A percentile compares a stretch with the other conserved stretches of the same genome.
phyloP scores from a whole-genome alignment of 2,888 invertebrate genomes.

The Cheilosia urbana region DNA sequence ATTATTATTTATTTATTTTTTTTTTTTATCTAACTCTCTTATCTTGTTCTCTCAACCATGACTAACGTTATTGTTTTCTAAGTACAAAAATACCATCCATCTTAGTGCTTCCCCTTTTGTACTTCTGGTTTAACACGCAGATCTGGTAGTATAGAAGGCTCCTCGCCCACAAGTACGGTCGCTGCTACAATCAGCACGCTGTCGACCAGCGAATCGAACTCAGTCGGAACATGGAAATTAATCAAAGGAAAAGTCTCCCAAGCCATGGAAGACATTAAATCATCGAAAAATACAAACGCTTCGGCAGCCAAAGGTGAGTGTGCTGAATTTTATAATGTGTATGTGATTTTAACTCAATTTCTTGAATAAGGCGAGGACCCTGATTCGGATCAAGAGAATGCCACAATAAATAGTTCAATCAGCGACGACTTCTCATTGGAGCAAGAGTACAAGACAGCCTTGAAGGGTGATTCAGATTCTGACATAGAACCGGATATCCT shows the following conservation, averaged over 20 bases:
- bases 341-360: background rate
- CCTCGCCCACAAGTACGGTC: conserved; percentile 79
- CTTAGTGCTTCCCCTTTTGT: conserved; percentile 3
- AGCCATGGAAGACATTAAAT: conserved; percentile 83
- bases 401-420: conserved; percentile 79
- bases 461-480: conserved; percentile 79
- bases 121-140: conserved; percentile 73
- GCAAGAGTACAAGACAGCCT: conserved; percentile 72
- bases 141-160: conserved; percentile 82
- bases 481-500: conserved; percentile 80
- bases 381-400: conserved; percentile 82
- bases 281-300: conserved; percentile 79
- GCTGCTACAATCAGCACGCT: conserved; percentile 78
- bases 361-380: conserved; percentile 76
- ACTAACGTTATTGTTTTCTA: background rate
- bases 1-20: no score
- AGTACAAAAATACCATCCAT: background rate
- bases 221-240: conserved; percentile 83
- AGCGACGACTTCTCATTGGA: conserved; percentile 80
- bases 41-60: conserved; percentile 3
- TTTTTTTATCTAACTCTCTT: no score
- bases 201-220: conserved; percentile 79
- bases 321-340: background rate
- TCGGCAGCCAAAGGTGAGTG: conserved; percentile 52
- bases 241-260: conserved; percentile 83